Base-by-base conservation (phyloP, 1,140 invertebrate genomes). In the Carposina sasakii region DNA sequence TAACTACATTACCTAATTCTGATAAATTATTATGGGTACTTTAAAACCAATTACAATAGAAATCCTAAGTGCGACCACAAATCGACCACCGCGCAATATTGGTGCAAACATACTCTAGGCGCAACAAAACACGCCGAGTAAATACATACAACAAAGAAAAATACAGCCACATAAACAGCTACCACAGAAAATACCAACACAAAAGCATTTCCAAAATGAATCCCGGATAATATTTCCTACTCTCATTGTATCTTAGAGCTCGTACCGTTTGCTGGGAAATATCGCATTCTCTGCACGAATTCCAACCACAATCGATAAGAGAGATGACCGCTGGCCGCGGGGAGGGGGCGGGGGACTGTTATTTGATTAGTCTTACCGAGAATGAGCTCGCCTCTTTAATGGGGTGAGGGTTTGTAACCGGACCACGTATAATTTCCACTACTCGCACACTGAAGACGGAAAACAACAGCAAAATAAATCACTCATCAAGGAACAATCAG, bases 331-430 rank as follows among this genome's bases (percentile, higher is more conserved):
- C 68, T 81, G 71, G 74, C 71, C 77, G 79, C 79, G 62, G 63
- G 57, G 65, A 55, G 64, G 56, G 63, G 64, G 67, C 68, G 76
- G 75, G 78, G 74, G 79, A 78, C 74, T 77, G 79, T 84, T 84
- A 84, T 84, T 84, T 84, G 79, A 84, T 84, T 83, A 83, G 79
- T 83, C 77, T 81, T 81, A 71, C 79, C 71, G 79, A 83, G 79
- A 79, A 83, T 81, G 79, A 83, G 76, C 73, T 75, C 77, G 76
- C 71, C 66, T 78, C 73, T 67, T 81, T 81, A 81, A 78, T 83
- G 73, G 79, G 79, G 79, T 78, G 79, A 78, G 70, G 70, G 68
- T 67, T 71, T 83, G 79, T 76, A 81, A 83, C 72, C 71, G 71
- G 76, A 81, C 69, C 63, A 68, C 71, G 67, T 74, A 78, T 81